Evolutionary conservation across 2,113 vertebrate species (phyloP), one percentile per base, ranked within the genome.

Genomic region (Condylura cristata): DNA sequence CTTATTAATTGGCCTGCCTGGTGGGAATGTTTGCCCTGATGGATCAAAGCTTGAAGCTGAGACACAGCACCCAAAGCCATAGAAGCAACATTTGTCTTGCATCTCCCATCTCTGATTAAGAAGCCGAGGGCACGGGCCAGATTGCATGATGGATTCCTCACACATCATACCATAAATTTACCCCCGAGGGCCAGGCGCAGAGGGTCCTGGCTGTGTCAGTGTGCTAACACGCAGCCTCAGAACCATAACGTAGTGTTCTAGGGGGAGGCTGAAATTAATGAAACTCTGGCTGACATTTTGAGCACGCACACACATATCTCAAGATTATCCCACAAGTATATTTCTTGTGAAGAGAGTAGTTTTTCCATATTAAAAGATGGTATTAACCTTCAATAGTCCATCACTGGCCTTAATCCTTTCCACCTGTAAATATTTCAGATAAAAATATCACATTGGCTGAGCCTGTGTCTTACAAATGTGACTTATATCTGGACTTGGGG

Each of bases 221-320:
- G 70, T 1, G 74, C 88, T 92, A 92, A 68, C 91, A 95, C 22
- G 7, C 65, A 93, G 95, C 56, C 98, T 97, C 96, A 84, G 94
- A 96, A 95, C 80, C 89, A 32, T 83, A 96, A 98, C 92, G 81
- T 94, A 98, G 96, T 94, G 95, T 98, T 98, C 96, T 97, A 93
- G 72, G 63, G 97, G 95, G 95, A 98, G 89, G 88, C 80, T 80
- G 92, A 98, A 98, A 96, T 95, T 98, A 98, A 98, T 98, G 97
- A 98, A 98, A 97, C 53, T 91, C 97, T 95, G 97, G 97, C 98
- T 98, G 98, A 98, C 98, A 98, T 98, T 98, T 98, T 98, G 97
- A 98, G 97, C 97, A 96, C 93, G 96, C 89, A 96, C 92, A 95
- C 95, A 95, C 97, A 98, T 98, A 98, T 97, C 98, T 98, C 98